Base-by-base conservation (phyloP, 1,140 invertebrate species). In the Bombus confusus region DNA sequence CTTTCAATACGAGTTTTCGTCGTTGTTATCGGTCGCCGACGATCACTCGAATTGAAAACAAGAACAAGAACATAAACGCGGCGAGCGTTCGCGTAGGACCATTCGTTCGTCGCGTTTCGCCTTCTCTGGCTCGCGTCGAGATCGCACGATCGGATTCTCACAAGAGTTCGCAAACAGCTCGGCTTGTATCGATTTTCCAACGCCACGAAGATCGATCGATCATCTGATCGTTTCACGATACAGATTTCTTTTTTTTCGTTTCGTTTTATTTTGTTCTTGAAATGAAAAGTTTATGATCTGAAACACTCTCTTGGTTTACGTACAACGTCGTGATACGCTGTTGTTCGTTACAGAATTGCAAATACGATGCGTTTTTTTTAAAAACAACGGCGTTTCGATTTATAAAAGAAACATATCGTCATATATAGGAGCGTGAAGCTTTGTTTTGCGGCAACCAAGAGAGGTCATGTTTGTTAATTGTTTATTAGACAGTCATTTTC, bases 31-130 rank as follows among this genome's bases (percentile, higher is more conserved):
- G 57, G 31, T 28, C 78, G 77, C 75, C 84, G 78, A 85, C 84
- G 79, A 81, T 85, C 84, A 78, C 84, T 85, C 78, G 18, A 64
- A 81, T 22, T 71, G 76, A 80, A 78, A 83, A 80, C 31, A 72
- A 79, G 66, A 68, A 77, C 43, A 41, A 80, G 66, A 71, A 43
- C 43, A 72, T 72, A 52, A 78, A 84, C 81, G 81, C 52, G 64
- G 69, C 73, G 83, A 66, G 80, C 79, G 64, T 43, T 86, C 82
- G 71, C 80, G n/a, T 47, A 79, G 39, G 41, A 82, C 80, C 52
- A 80, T 72, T 80, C 59, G 52, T 85, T 69, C 77, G 76, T 85
- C 83, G 76, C 47, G 68, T 85, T 80, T 80, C 66, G 12, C 74
- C 69, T n/a, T 81, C 22, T 80, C 59, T 75, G 52, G 37, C 47